Conservation (phyloP, 1,140 invertebrate genomes). For the Microplitis mediator region DNA sequence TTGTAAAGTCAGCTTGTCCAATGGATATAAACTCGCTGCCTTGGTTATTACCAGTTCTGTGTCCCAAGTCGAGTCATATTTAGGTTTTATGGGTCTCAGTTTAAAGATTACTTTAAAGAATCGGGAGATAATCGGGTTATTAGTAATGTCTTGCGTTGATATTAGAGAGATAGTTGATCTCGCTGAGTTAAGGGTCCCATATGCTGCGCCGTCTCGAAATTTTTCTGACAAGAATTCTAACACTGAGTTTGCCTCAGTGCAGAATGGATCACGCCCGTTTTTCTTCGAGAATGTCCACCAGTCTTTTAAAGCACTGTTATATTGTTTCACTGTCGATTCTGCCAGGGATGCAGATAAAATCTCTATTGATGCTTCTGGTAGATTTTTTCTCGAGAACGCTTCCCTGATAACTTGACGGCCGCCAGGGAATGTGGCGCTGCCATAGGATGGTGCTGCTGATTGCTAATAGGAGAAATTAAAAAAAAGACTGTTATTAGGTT, state of each 20-base stretch:
- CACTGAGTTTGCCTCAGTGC: background rate
- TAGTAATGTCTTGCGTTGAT: background rate
- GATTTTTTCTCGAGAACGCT: background rate
- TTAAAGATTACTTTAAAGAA: background rate
- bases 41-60: background rate
- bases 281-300: background rate
- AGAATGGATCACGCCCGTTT: background rate
- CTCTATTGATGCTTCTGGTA: background rate
- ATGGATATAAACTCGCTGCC: background rate
- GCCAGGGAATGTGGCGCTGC: background rate
- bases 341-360: background rate
- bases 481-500: slow-evolving; percentile 2
- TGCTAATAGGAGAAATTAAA: background rate
- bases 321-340: background rate
- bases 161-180: background rate
- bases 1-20: background rate
- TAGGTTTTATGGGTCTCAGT: background rate
- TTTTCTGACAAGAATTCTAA: background rate
- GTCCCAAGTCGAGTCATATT: background rate
- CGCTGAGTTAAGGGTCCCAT: background rate
- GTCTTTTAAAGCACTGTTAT: background rate
- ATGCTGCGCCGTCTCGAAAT: background rate
- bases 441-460: background rate
- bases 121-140: background rate
- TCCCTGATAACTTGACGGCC: background rate